Percentiles rank a stretch among this genome's conserved stretches.
Conservation (phyloP, 2,113 vertebrate genomes). For the Natator depressus region DNA sequence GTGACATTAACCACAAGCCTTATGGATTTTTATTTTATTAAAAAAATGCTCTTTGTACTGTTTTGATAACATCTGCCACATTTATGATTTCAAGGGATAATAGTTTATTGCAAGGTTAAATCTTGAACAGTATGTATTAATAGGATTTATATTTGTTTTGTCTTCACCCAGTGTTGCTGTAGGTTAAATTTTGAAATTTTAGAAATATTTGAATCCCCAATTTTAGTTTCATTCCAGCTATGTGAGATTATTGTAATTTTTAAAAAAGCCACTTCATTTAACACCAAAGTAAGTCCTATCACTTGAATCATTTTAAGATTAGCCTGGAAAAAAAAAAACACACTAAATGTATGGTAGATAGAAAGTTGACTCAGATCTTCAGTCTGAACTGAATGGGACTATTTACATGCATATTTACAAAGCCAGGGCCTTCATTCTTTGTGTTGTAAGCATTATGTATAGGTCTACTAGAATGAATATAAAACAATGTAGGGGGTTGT, state of each 20-base stretch:
- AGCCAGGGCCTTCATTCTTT: not conserved
- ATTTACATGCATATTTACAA: not conserved
- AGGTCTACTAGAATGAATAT: not conserved
- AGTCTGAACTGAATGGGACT: not conserved
- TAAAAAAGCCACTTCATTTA: not conserved
- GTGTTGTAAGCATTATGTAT: not conserved
- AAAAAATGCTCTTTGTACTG: not conserved
- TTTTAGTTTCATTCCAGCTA: not conserved
- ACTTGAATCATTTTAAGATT: not conserved
- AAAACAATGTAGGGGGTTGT: not conserved
- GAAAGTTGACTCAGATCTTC: not conserved
- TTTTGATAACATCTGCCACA: not conserved
- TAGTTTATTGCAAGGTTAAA: not conserved
- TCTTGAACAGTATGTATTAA: fast-evolving
- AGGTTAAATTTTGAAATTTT: not conserved
- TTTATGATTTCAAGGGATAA: not conserved
- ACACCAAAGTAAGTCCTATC: not conserved
- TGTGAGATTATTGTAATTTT: not conserved
- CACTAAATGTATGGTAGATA: not conserved
- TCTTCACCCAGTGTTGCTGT: not conserved
- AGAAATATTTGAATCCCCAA: not conserved
- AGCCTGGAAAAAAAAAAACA: not conserved
- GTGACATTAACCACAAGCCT: not conserved
- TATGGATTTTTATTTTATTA: not conserved
- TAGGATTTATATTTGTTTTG: not conserved